Evolutionary conservation across 2,888 invertebrate species (phyloP), one percentile per base, ranked within the genome.

Genomic region (Folsomia manolachei): DNA sequence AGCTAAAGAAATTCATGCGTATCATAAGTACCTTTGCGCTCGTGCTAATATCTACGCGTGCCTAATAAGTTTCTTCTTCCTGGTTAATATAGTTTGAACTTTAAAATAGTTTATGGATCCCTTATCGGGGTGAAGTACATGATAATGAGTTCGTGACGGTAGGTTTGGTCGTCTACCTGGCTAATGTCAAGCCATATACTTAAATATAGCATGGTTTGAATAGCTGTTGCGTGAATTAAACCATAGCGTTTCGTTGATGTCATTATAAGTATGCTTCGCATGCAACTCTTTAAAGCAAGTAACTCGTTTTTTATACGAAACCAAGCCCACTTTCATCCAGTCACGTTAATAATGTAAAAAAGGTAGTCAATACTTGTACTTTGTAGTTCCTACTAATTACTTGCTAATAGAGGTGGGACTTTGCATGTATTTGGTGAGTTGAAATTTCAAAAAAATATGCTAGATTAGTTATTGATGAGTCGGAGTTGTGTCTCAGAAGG

Each of bases 311-410:
- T 39, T 39, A 39, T 39, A 14, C 39, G 7, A 39, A 39, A 14
- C 39, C 7, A 39, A 39, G 14, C 39, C 39, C 39, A 39, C n/a
- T n/a, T n/a, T n/a, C n/a, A n/a, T n/a, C n/a, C 39, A 39, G 39
- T 14, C 39, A 9, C 4, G 39, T 56, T 56, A 56, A 56, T 56
- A 56, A 56, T 56, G 56, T 56, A 56, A 21, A 56, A 56, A 56
- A 56, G 18, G 18, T 56, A 56, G 56, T 56, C 56, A 56, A 56
- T 56, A 56, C 19, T 56, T 56, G 56, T 56, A 56, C 56, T 56
- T 21, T 56, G 56, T 56, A 19, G 56, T n/a, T 56, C 4, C 56
- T 56, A 18, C 56, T 56, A 56, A 56, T 56, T 56, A 56, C 56
- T 56, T 21, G 39, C 39, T 39, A 39, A 39, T 39, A 39, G 39